phyloP scores from a whole-genome alignment of 1,140 invertebrate species.

The Chlorops oryzae region DNA sequence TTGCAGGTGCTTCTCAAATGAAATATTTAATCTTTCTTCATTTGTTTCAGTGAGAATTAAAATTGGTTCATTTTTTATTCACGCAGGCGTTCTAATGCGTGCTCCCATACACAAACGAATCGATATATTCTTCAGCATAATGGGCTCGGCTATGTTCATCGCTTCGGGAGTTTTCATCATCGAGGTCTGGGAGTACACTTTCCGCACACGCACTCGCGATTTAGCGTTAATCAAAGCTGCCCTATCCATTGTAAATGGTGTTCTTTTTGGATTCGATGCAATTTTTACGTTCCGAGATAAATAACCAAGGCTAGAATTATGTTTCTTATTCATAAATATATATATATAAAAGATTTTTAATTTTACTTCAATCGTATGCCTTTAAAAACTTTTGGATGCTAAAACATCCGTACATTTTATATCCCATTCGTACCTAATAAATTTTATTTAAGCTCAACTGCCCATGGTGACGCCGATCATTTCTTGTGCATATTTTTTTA shows the following conservation, averaged over 20 bases:
- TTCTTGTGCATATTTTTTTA: too few relatives aligned
- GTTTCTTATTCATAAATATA: too few relatives aligned
- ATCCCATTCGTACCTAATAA: too few relatives aligned
- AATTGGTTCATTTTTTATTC: neutral
- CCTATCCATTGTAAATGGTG: constrained; percentile 64
- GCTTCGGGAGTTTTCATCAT: constrained; percentile 63
- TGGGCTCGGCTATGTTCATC: constrained; percentile 65
- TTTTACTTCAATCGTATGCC: too few relatives aligned
- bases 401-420: too few relatives aligned
- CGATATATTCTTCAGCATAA: constrained; percentile 68
- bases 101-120: constrained; percentile 60
- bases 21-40: neutral
- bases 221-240: constrained; percentile 67
- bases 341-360: too few relatives aligned
- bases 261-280: constrained; percentile 64
- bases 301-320: too few relatives aligned
- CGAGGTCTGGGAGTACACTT: constrained; percentile 48
- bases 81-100: constrained; percentile 57
- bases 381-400: too few relatives aligned
- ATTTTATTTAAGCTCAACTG: too few relatives aligned
- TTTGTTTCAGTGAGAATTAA: constrained; percentile 1
- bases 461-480: too few relatives aligned
- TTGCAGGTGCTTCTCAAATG: constrained; percentile 28
- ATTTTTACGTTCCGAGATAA: constrained; percentile 65
- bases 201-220: constrained; percentile 47